Evolutionary conservation across 2,113 vertebrate genomes (phyloP), one percentile per base, ranked within the genome.

Genomic region (Heteronetta atricapilla): DNA sequence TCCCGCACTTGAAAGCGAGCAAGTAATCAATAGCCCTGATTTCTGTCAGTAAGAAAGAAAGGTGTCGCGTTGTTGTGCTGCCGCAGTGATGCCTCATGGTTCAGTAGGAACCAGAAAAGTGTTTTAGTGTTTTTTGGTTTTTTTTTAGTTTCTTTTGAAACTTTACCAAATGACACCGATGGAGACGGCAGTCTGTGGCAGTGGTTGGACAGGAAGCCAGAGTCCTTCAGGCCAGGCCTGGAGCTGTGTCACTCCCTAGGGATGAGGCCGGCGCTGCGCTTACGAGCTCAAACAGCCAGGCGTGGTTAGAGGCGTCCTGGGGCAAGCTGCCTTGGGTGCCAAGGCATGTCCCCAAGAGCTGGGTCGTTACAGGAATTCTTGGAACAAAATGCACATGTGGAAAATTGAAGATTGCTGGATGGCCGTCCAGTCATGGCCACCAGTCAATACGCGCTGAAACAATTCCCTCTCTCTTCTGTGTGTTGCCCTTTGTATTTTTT

Each of bases 231-330:
- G 46, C 46, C 46, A 22, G 46, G 18, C 20, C 46, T 48, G 46
- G 46, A 48, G 46, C 20, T 55, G 33, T 2, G 0, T 13, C 3
- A 2, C 55, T 40, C 6, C 3, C 34, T 40, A 33, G 46, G 50
- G 34, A 15, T 4, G 7, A 42, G 36, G 42, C 34, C 0, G 0
- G 29, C 68, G 63, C 42, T 0, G 0, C 29, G 23, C 62, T 53
- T 44, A 7, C 44, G 48, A 50, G 11, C 48, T 38, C 38, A 31
- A 36, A 11, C 1, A 10, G 4, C 6, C 3, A 0, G 42, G 22
- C 23, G 3, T 0, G 2, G 38, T 15, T 34, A 22, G 53, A 88
- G 56, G 17, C 19, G 16, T 28, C 31, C 77, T 52, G 28, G 31
- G 16, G 6, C 12, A 38, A 63, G 36, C 36, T 83, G 13, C 46